These are phyloP conservation scores for Napeogenes inachia DNA, from an alignment of 2,888 invertebrate genomes.

Conservation along the genomic window DNA sequence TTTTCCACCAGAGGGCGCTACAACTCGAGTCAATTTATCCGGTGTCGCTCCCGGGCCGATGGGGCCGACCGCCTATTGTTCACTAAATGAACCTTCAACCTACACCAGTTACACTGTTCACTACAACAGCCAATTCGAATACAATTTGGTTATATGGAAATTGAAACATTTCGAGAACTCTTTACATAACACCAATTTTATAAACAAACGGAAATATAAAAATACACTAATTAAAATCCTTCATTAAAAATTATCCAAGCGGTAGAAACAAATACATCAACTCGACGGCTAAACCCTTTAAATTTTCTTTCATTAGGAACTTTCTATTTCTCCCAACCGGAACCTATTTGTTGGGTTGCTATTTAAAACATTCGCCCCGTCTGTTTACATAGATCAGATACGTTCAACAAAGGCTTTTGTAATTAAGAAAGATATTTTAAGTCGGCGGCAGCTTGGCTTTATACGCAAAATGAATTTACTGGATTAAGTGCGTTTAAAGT, in stretches of 20 bases:
- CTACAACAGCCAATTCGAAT: conserved; percentile 36
- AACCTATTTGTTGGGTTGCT: conserved; percentile 74
- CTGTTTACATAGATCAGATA: conserved; percentile 77
- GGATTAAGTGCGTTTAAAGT: conserved; percentile 67
- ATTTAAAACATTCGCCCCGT: conserved; percentile 75
- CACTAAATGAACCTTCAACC: conserved; percentile 69
- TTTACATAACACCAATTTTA: not conserved
- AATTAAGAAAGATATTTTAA: conserved; percentile 78
- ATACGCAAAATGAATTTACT: conserved; percentile 74
- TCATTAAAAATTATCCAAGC: not conserved
- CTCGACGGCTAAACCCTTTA: conserved; percentile 46
- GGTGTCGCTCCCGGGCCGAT: conserved; percentile 58
- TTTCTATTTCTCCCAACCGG: conserved; percentile 68
- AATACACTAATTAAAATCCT: not conserved
- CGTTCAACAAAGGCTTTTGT: conserved; percentile 77
- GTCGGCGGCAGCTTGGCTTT: conserved; percentile 75
- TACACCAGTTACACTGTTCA: conserved; percentile 61
- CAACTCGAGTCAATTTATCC: conserved; percentile 73
- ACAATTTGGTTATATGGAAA: conserved; percentile 25
- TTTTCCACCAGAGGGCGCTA: conserved; percentile 72
- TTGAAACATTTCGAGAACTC: conserved; percentile 4
- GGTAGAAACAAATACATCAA: conserved; percentile 23
- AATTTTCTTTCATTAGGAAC: conserved; percentile 66
- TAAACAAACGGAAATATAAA: not conserved
- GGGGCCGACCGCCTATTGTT: conserved; percentile 65